These are phyloP conservation scores for Euura lappo DNA, from an alignment of 1,140 invertebrate genomes.

Conservation along the genomic window DNA sequence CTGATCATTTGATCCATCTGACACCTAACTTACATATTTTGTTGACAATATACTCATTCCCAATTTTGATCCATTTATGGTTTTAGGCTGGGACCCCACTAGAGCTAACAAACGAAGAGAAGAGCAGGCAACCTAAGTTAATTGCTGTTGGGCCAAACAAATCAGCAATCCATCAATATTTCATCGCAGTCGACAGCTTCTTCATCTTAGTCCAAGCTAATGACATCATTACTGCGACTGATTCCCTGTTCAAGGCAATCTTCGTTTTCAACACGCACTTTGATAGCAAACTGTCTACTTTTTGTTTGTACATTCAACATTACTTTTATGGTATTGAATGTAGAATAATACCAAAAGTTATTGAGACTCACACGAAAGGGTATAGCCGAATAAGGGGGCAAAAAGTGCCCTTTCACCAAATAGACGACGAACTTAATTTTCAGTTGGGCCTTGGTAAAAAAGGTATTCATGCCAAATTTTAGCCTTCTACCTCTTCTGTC, in stretches of 20 bases:
- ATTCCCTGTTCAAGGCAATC: slow-evolving; percentile 16
- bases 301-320: slow-evolving; percentile 12
- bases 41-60: not conserved
- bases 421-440: no score
- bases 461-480: no score
- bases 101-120: slow-evolving; percentile 8
- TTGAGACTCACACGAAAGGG: slow-evolving; percentile 10
- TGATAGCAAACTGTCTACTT: slow-evolving; percentile 12
- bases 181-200: slow-evolving; percentile 8
- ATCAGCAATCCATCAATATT: slow-evolving; percentile 13
- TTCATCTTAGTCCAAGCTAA: slow-evolving; percentile 3
- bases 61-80: not conserved
- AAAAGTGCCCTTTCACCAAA: no score
- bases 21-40: not conserved
- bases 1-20: not conserved
- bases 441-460: no score
- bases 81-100: not conserved
- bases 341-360: slow-evolving; percentile 14
- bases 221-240: slow-evolving; percentile 9
- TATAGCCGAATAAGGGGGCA: no score
- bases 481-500: no score
- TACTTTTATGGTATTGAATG: slow-evolving; percentile 14
- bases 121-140: slow-evolving; percentile 20
- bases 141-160: slow-evolving; percentile 12
- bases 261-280: slow-evolving; percentile 14